Evolutionary conservation across 1,140 invertebrate genomes (phyloP).

Genomic region (Brachionus koreanus): DNA sequence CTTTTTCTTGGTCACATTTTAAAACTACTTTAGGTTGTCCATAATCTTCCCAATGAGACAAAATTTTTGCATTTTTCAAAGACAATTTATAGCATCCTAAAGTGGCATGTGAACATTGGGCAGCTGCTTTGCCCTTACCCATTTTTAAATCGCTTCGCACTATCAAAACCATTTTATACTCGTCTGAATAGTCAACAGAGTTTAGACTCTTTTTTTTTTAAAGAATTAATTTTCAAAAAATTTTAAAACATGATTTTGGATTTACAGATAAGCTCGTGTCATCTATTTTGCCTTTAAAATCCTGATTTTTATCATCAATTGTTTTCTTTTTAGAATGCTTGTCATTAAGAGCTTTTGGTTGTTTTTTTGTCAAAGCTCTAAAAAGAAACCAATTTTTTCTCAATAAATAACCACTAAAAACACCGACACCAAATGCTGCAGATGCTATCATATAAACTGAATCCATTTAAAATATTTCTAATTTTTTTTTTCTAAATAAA

Average conservation of each 20-base stretch:
- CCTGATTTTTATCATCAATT: not conserved
- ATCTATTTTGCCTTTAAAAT: not conserved
- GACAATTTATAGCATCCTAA: conserved; percentile 70
- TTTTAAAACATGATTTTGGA: not conserved
- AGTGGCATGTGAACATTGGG: conserved; percentile 82
- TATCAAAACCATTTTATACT: conserved; percentile 74
- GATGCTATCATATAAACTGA: not conserved
- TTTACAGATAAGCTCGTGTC: not conserved
- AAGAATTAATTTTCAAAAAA: not conserved
- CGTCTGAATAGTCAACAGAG: conserved; percentile 46
- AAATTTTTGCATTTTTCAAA: conserved; percentile 50
- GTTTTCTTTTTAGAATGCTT: not conserved
- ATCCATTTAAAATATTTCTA: not conserved
- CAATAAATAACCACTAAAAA: not conserved
- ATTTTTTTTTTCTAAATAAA: no score
- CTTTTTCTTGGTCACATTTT: conserved; percentile 33
- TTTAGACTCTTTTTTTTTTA: not conserved
- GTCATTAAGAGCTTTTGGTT: not conserved
- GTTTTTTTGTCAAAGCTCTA: not conserved
- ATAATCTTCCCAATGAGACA: conserved; percentile 3
- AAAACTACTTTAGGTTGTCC: conserved; percentile 42
- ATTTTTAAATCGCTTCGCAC: conserved; percentile 84
- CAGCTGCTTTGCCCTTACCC: conserved; percentile 84
- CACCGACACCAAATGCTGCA: not conserved
- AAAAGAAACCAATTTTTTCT: conserved; percentile 16